These are phyloP conservation scores for Nyctalus aviator DNA, from an alignment of 2,797 vertebrate species.

Conservation along the genomic window DNA sequence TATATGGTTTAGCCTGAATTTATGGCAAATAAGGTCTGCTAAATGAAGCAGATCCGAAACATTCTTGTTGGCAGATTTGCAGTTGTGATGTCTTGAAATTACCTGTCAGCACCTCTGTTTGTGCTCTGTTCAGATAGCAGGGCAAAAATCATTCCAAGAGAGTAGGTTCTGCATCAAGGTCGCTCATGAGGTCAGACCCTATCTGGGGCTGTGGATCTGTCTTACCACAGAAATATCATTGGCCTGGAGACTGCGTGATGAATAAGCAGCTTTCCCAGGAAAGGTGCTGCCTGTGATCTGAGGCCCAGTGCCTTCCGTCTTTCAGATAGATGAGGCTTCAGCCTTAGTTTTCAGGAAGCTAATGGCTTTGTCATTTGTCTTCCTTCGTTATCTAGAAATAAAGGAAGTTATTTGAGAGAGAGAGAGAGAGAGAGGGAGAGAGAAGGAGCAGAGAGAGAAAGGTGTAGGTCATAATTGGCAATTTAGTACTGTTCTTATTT, in stretches of 20 bases:
- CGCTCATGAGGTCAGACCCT: neutral
- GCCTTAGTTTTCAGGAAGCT: neutral
- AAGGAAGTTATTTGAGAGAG: neutral
- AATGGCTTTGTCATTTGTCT: neutral
- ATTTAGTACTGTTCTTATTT: neutral
- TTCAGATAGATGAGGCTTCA: neutral
- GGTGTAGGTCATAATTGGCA: neutral
- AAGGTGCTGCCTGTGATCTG: neutral
- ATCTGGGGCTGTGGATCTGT: neutral
- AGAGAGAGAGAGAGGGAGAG: too few relatives aligned
- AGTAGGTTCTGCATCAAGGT: neutral
- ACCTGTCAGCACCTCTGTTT: neutral
- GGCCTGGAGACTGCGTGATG: neutral
- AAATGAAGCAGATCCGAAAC: neutral
- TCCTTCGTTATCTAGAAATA: slow-evolving; percentile 14
- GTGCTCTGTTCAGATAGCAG: neutral
- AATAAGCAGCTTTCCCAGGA: neutral
- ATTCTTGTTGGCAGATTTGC: neutral
- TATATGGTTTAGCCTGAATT: neutral
- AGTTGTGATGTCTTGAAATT: neutral
- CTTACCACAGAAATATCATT: neutral
- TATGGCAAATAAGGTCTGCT: slow-evolving; percentile 12
- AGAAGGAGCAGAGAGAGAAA: neutral
- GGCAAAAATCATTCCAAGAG: neutral
- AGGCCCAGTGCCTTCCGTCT: neutral